Conservation (phyloP, 2,113 vertebrate species). For the Hiodon alosoides region DNA sequence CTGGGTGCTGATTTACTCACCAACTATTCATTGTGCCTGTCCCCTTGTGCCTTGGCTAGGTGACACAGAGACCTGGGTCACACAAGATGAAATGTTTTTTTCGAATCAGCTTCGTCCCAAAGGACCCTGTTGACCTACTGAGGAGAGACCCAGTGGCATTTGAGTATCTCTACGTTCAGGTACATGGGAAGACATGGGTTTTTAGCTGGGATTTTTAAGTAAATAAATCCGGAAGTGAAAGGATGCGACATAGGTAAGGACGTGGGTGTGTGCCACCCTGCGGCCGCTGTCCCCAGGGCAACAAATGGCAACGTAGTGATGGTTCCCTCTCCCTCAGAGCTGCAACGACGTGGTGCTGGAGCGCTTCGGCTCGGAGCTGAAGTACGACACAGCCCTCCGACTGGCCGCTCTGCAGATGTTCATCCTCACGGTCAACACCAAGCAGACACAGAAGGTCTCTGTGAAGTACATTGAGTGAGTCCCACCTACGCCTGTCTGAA, state of each 20-base stretch:
- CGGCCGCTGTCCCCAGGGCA: background rate
- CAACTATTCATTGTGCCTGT: background rate
- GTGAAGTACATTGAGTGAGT: conserved; percentile 98
- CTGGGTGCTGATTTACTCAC: background rate
- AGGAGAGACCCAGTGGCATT: conserved; percentile 91
- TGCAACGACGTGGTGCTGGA: conserved; percentile 94
- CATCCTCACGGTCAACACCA: conserved; percentile 87
- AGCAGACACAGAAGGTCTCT: conserved; percentile 91
- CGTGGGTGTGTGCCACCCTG: too few species aligned
- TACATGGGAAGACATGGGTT: conserved; percentile 33
- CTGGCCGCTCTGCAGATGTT: conserved; percentile 94
- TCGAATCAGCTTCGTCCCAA: conserved; percentile 90
- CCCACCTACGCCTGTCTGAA: background rate
- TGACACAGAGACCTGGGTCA: conserved; percentile 86
- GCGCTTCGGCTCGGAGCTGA: conserved; percentile 86
- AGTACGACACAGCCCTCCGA: conserved; percentile 84
- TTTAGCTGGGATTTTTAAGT: too few species aligned
- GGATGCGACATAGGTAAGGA: too few species aligned
- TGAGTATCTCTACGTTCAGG: conserved; percentile 96
- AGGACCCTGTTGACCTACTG: conserved; percentile 91
- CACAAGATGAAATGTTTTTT: conserved; percentile 98
- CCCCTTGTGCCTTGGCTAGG: conserved; percentile 57
- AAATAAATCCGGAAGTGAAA: too few species aligned
- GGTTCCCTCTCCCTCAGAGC: conserved; percentile 57
- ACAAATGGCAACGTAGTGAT: background rate